Conservation (phyloP, 2,113 vertebrate species). For the Gallinago paraguaiae region DNA sequence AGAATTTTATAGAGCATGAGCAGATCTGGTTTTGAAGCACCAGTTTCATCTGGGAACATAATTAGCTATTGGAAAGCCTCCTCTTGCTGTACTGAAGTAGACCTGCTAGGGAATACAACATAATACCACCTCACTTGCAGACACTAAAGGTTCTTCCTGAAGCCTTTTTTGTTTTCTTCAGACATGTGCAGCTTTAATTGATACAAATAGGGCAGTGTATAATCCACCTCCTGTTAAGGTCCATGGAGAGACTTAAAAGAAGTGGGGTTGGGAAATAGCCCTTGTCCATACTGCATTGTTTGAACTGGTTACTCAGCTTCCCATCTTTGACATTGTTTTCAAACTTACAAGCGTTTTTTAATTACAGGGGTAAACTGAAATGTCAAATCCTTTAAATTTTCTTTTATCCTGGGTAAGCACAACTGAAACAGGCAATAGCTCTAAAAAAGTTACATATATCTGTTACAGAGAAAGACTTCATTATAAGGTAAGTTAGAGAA, state of each 20-base stretch:
- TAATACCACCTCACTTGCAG: neutral
- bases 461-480: neutral
- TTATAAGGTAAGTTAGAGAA: neutral
- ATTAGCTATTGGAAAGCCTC: neutral
- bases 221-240: neutral
- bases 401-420: neutral
- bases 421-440: neutral
- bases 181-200: neutral
- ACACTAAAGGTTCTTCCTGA: neutral
- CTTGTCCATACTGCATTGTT: neutral
- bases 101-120: neutral
- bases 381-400: neutral
- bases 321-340: conserved; percentile 9
- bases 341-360: neutral
- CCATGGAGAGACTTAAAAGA: neutral
- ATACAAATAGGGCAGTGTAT: neutral
- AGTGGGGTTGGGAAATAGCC: neutral
- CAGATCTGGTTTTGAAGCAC: neutral
- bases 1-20: neutral
- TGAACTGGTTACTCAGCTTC: neutral
- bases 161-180: neutral
- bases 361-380: neutral
- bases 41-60: neutral
- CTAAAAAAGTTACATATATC: neutral
- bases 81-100: neutral